Evolutionary conservation across 2,797 vertebrate genomes (phyloP), one percentile per base, ranked within the genome.

Genomic region (Phrynocephalus guinanensis): DNA sequence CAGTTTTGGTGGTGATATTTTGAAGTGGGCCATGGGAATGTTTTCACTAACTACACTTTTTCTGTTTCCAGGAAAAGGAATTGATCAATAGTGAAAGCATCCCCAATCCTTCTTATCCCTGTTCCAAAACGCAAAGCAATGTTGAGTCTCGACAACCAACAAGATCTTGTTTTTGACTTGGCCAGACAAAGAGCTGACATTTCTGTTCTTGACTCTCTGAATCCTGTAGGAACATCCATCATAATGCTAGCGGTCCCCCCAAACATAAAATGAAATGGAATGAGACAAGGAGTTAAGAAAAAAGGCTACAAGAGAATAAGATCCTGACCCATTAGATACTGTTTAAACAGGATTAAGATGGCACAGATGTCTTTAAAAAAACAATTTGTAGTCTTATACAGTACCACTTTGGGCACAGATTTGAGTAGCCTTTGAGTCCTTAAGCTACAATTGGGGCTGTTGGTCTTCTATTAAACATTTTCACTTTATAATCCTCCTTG

Each of bases 381-480:
- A 24, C 33, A 91, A 86, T 93, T 60, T 90, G 92, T 86, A 72
- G 83, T 94, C 84, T 16, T 89, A 94, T 92, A 92, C 92, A 90
- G 93, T 83, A 90, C 38, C 38, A 44, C 3, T 44, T 44, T 33
- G 86, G 88, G 83, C 71, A 20, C 72, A 79, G 18, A 0, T 0
- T 91, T 91, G 84, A 90, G 66, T 88, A 33, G 88, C 91, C 80
- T 63, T 63, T 30, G 85, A 87, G 86, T 93, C 92, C 66, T 94
- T 92, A 66, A 88, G 87, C 85, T 87, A 91, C 63, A 82, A 83
- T 78, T 66, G 81, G 84, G 72, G 83, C 80, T 94, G 92, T 92
- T 93, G 91, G 88, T 75, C 26, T 91, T 95, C 91, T 93, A 94
- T 90, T 95, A 85, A 89, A 89, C 93, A 93, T 90, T 91, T 95